phyloP scores from a whole-genome alignment of 2,888 invertebrate species.

The Rotaria macrura region DNA sequence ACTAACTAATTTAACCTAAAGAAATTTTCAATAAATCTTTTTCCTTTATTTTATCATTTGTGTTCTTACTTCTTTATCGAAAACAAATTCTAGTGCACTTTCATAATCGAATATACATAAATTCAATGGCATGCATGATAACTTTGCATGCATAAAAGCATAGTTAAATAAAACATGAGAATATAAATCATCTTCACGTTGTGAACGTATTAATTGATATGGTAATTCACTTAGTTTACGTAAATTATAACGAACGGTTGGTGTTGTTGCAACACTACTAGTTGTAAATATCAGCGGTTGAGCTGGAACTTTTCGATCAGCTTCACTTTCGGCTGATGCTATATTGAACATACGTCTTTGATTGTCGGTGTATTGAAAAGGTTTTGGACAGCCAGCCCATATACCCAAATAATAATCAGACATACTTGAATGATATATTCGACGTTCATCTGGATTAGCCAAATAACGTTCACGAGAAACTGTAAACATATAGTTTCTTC shows the following conservation, averaged over 20 bases:
- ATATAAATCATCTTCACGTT: constrained; percentile 77
- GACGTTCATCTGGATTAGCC: constrained; percentile 89
- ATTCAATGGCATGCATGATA: constrained; percentile 85
- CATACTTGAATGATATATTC: constrained; percentile 90
- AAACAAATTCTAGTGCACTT: constrained; percentile 58
- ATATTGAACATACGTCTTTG: constrained; percentile 66
- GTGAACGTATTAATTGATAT: constrained; percentile 79
- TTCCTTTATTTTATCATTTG: constrained; percentile 43
- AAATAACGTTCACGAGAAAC: constrained; percentile 88
- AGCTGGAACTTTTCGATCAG: constrained; percentile 73
- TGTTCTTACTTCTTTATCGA: constrained; percentile 43
- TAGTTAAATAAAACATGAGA: constrained; percentile 88
- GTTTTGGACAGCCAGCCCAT: constrained; percentile 83
- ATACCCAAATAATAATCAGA: constrained; percentile 94
- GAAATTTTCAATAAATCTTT: constrained; percentile 62
- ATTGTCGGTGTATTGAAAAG: constrained; percentile 90
- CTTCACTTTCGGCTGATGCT: constrained; percentile 58
- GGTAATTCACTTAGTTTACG: constrained; percentile 84
- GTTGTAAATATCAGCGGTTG: constrained; percentile 78
- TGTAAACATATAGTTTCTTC: too few species aligned
- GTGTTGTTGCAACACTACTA: constrained; percentile 47
- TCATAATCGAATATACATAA: constrained; percentile 87
- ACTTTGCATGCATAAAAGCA: constrained; percentile 88
- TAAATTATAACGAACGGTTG: constrained; percentile 76
- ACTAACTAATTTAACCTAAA: constrained; percentile 59